Conservation (phyloP, 2,113 vertebrate species). For the Clupea harengus region DNA sequence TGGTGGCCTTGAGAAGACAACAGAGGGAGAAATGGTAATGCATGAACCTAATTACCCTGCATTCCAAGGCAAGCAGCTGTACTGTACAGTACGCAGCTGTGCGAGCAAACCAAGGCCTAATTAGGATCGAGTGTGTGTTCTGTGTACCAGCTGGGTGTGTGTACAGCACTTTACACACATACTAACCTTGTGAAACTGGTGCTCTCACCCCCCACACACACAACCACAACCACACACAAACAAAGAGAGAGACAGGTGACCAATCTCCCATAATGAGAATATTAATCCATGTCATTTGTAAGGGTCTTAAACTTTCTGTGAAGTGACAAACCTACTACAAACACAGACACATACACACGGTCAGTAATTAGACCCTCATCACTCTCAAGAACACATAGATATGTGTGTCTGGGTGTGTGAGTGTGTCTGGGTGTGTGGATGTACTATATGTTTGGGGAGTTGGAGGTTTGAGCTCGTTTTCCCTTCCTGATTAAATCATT, state of each 20-base stretch:
- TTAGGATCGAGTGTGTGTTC: slow-evolving; percentile 1
- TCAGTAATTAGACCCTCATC: not conserved
- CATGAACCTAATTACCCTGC: slow-evolving; percentile 6
- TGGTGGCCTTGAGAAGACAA: slow-evolving; percentile 7
- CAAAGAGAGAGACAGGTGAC: not conserved
- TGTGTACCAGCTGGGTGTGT: slow-evolving; percentile 5
- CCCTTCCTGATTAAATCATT: slow-evolving; percentile 31
- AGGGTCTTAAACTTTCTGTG: not conserved
- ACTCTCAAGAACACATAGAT: not conserved
- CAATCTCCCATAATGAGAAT: not conserved
- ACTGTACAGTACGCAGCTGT: not conserved
- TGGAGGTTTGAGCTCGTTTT: not conserved
- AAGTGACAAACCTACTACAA: not conserved
- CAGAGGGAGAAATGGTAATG: not conserved
- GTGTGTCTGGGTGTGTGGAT: not conserved
- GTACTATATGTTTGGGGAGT: not conserved
- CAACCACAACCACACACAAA: not conserved
- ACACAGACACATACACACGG: not conserved
- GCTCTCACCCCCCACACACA: not conserved
- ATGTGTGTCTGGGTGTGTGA: not conserved
- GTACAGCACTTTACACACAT: not conserved
- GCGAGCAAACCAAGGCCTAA: not conserved
- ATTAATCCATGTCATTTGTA: slow-evolving; percentile 3
- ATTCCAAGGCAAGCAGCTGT: not conserved
- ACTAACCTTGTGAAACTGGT: not conserved